A percentile compares a stretch with the other conserved stretches of the same genome.
phyloP scores from a whole-genome alignment of 2,797 vertebrate genomes.

The Micrastur ruficollis region DNA sequence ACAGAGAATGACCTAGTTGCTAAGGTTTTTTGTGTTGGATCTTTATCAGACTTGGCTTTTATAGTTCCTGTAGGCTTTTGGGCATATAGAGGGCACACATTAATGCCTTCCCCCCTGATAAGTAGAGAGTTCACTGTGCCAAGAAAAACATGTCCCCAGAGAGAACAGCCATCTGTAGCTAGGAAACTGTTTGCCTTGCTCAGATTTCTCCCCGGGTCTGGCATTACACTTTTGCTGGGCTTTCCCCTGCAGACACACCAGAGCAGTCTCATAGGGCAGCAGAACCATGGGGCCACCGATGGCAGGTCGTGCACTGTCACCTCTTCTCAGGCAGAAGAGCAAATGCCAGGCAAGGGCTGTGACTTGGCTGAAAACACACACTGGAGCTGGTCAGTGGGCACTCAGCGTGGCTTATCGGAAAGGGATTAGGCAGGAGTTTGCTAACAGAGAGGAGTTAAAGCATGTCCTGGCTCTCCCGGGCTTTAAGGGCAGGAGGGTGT shows the following conservation, averaged over 20 bases:
- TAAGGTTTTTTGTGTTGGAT: neutral
- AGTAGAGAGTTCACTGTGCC: neutral
- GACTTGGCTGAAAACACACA: neutral
- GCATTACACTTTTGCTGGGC: neutral
- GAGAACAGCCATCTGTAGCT: neutral
- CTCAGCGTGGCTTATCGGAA: neutral
- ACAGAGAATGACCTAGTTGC: neutral
- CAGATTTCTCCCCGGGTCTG: neutral
- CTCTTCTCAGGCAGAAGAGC: neutral
- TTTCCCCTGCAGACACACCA: neutral
- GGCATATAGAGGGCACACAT: neutral
- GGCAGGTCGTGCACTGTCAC: neutral
- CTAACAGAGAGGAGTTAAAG: neutral
- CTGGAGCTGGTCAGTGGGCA: neutral
- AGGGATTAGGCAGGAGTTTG: neutral
- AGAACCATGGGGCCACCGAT: neutral
- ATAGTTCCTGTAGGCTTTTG: neutral
- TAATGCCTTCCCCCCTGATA: neutral
- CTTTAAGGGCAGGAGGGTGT: neutral
- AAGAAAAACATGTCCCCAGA: neutral
- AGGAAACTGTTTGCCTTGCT: neutral
- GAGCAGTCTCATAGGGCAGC: neutral
- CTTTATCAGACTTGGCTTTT: neutral
- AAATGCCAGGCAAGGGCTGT: neutral
- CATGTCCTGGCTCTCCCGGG: neutral